These are phyloP conservation scores for Lasioglossum lativentre DNA, from an alignment of 2,888 invertebrate species.

Conservation along the genomic window DNA sequence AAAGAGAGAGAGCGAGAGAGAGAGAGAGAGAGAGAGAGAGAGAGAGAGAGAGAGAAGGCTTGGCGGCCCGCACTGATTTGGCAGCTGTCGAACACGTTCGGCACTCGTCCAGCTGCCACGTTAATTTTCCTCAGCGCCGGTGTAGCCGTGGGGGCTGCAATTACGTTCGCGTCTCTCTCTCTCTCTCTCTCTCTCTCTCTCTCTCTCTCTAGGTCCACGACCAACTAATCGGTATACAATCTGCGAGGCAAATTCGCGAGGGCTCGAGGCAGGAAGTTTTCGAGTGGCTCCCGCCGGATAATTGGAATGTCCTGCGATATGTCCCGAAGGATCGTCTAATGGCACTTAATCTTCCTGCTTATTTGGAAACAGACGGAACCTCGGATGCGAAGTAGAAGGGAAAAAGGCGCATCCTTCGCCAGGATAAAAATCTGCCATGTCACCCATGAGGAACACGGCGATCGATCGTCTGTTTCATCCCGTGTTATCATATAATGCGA, in stretches of 20 bases:
- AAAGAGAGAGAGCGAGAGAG: too few relatives aligned
- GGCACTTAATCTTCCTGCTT: conserved; percentile 50
- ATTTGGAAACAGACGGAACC: not conserved
- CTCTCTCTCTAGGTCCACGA: conserved; percentile 39
- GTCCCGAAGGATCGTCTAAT: conserved; percentile 29
- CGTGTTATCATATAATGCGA: not conserved
- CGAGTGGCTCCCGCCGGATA: conserved; percentile 41
- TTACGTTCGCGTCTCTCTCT: conserved; percentile 53
- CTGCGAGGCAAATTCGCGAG: conserved; percentile 68
- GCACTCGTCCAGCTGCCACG: conserved; percentile 73
- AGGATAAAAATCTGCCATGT: not conserved
- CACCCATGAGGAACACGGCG: not conserved
- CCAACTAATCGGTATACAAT: conserved; percentile 70
- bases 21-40: not conserved
- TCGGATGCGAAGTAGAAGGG: not conserved
- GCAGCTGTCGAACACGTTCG: conserved; percentile 81
- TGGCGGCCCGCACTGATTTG: conserved; percentile 71
- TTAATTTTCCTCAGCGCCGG: conserved; percentile 67
- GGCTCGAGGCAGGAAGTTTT: conserved; percentile 47
- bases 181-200: not conserved
- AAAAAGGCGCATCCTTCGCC: not conserved
- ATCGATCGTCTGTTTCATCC: not conserved
- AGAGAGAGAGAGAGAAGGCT: not conserved
- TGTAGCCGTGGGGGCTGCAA: conserved; percentile 57
- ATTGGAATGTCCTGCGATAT: conserved; percentile 58